These are phyloP conservation scores for Urocynchramus pylzowi DNA, from an alignment of 2,113 vertebrate species.

Conservation along the genomic window DNA sequence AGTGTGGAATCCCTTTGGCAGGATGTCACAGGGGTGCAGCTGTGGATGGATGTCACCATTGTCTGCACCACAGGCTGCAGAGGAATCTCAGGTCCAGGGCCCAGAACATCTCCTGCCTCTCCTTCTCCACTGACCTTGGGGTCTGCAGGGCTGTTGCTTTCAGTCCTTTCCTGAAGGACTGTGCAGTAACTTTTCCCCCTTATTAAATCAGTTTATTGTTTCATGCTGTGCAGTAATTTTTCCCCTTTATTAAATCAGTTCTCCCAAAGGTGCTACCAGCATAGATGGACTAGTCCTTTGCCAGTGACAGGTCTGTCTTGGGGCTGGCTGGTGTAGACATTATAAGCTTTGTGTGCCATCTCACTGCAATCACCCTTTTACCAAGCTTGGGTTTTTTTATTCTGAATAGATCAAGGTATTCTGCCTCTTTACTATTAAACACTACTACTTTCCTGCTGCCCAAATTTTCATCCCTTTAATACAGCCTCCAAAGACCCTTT, in stretches of 20 bases:
- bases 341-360: neutral
- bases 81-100: neutral
- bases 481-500: slow-evolving; percentile 58
- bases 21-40: neutral
- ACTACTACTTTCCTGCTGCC: neutral
- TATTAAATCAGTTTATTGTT: neutral
- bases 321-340: rapidly evolving
- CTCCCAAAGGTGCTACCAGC: rapidly evolving
- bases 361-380: neutral
- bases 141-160: neutral
- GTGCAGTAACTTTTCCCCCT: neutral
- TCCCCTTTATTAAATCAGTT: neutral
- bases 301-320: rapidly evolving
- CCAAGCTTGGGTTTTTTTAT: neutral
- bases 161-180: neutral
- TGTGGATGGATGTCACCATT: neutral
- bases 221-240: neutral
- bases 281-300: neutral
- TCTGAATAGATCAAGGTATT: slow-evolving; percentile 2
- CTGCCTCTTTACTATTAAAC: slow-evolving; percentile 40
- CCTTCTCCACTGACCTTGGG: neutral
- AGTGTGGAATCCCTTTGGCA: neutral
- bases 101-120: neutral
- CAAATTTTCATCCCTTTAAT: slow-evolving; percentile 33
- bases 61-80: neutral